Base-by-base conservation (phyloP, 2,888 invertebrate genomes). In the Leistus spinibarbis region DNA sequence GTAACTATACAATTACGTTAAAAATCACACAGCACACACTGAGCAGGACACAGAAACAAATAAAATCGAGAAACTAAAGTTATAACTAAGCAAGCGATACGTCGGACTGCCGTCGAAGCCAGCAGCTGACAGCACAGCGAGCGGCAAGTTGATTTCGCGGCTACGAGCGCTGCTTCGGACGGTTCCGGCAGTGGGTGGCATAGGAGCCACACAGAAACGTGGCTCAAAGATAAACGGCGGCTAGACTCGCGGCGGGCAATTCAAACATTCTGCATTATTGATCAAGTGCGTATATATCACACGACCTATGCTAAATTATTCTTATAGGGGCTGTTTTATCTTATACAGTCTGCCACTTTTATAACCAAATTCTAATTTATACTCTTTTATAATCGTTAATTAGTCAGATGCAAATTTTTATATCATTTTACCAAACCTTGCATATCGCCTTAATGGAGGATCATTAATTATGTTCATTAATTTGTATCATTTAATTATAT, bases 91-190 rank as follows among this genome's bases (percentile, higher is more conserved):
- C 85, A 85, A 85, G 85, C 85, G 80, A 74, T 74, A 85, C 83
- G 84, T 89, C 89, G 88, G 90, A 89, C 89, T 88, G 89, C 89
- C 89, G 89, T 89, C 88, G 87, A 90, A 85, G 90, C 90, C 89
- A 90, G 90, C 90, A 90, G 90, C 90, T 90, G 90, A 90, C 90
- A 89, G 85, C 84, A 84, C 90, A 89, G 85, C 84, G 84, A 84
- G 80, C 81, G 81, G 80, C 80, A 80, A 80, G 79, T 80, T 79
- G 81, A 80, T 81, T 82, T 79, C 79, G 78, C 76, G 74, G 77
- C 71, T 66, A 85, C 83, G 83, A 69, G 81, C 82, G 22, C 60
- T 81, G 86, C 81, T 83, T 83, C 84, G 82, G 76, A 77, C 77
- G 65, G 66, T 77, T 81, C 84, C 84, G 78, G 67, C 82, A 82